Conservation (phyloP, 2,113 vertebrate species). For the Thalassarche chlororhynchos region DNA sequence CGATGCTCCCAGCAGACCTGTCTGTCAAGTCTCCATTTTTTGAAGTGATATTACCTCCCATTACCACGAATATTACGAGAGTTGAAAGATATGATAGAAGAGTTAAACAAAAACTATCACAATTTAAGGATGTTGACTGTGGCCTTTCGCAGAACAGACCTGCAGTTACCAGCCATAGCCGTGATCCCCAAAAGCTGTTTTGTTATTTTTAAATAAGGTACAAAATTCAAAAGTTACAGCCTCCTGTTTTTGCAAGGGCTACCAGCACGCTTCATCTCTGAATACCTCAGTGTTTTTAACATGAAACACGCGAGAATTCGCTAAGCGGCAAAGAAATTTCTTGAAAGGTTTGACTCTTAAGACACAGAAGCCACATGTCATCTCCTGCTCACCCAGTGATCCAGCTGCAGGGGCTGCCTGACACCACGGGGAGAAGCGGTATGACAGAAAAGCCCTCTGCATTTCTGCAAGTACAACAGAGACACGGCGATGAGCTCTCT, state of each 20-base stretch:
- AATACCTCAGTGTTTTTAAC: neutral
- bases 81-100: neutral
- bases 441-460: neutral
- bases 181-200: neutral
- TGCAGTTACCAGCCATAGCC: neutral
- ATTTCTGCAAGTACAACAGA: neutral
- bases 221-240: neutral
- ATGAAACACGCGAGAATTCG: neutral
- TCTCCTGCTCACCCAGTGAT: neutral
- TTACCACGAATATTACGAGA: neutral
- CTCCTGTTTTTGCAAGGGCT: neutral
- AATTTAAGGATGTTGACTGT: neutral
- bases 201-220: neutral
- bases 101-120: neutral
- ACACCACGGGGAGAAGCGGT: rapidly evolving
- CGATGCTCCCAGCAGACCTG: neutral
- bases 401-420: neutral
- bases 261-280: neutral
- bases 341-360: neutral
- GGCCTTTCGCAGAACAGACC: neutral
- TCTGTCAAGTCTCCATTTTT: neutral
- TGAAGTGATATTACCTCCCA: neutral
- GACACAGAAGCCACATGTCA: neutral
- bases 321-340: neutral
- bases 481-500: rapidly evolving